Conservation (phyloP, 2,797 vertebrate genomes). For the Nyctibius grandis region DNA sequence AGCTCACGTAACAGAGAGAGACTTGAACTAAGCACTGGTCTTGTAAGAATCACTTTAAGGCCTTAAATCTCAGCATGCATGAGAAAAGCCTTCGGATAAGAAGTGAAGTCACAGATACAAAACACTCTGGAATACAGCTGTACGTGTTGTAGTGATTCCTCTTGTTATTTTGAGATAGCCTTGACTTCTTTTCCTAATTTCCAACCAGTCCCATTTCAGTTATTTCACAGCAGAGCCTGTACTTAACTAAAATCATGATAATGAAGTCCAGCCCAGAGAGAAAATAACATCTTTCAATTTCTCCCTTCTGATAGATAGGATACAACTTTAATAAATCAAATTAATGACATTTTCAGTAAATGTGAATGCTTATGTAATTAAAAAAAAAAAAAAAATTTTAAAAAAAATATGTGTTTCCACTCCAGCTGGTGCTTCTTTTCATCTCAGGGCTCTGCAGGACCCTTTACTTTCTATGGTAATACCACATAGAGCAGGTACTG, state of each 20-base stretch:
- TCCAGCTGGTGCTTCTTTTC: neutral
- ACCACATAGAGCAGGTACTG: neutral
- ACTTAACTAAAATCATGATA: neutral
- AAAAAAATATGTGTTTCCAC: neutral
- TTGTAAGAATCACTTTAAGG: neutral
- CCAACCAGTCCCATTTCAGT: neutral
- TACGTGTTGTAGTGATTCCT: neutral
- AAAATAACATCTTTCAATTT: neutral
- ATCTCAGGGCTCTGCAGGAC: neutral
- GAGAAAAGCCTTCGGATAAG: neutral
- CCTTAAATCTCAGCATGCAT: neutral
- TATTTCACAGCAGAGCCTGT: neutral
- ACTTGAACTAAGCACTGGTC: neutral
- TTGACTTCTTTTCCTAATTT: neutral
- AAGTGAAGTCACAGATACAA: neutral
- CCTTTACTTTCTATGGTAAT: neutral
- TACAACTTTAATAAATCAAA: slow-evolving; percentile 14
- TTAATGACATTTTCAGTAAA: neutral
- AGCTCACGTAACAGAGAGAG: neutral
- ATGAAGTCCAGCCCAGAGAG: neutral
- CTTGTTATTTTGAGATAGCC: neutral
- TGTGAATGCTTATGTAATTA: neutral
- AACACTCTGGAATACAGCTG: neutral
- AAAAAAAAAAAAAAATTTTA: neutral
- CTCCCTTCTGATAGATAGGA: neutral